These are phyloP conservation scores for Zaprionus ornatus DNA, from an alignment of 1,140 invertebrate genomes.

Conservation along the genomic window DNA sequence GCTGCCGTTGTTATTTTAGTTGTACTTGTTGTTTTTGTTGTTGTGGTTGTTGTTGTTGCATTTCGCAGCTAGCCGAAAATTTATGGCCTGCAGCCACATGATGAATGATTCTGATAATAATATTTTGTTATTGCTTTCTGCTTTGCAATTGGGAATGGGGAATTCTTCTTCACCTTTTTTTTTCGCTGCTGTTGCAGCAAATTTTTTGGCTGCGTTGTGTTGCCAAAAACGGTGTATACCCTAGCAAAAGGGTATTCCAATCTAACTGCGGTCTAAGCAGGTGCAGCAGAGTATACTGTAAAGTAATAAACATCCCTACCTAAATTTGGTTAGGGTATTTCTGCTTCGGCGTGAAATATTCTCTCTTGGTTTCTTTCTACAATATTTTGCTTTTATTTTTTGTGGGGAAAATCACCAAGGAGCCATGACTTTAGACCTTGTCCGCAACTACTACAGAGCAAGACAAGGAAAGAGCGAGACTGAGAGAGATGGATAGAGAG, in stretches of 20 bases:
- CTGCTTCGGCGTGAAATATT: background rate
- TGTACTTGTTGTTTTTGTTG: conserved; percentile 46
- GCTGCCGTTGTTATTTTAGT: conserved; percentile 58
- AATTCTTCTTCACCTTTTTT: conserved; percentile 39
- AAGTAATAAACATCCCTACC: too few relatives aligned
- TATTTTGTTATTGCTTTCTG: conserved; percentile 80
- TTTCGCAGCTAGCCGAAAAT: conserved; percentile 73
- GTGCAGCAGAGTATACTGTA: background rate
- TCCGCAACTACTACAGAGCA: conserved; percentile 31
- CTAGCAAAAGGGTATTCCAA: background rate
- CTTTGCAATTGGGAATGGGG: conserved; percentile 22
- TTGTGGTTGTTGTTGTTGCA: conserved; percentile 54
- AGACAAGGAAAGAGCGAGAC: background rate
- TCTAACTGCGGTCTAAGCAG: background rate
- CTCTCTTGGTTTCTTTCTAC: background rate
- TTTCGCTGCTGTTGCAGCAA: conserved; percentile 54
- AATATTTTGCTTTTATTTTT: conserved; percentile 9
- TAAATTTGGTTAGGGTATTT: background rate
- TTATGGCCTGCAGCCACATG: conserved; percentile 82
- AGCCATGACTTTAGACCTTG: conserved; percentile 65
- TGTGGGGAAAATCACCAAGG: conserved; percentile 56
- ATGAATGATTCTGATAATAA: conserved; percentile 83
- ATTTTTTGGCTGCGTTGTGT: conserved; percentile 67
- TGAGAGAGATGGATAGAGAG: background rate
- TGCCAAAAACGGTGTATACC: conserved; percentile 48